Percentiles rank a stretch among this genome's conserved stretches.
These are phyloP conservation scores for Eilema griseolum DNA, from an alignment of 2,888 invertebrate genomes.

Conservation along the genomic window DNA sequence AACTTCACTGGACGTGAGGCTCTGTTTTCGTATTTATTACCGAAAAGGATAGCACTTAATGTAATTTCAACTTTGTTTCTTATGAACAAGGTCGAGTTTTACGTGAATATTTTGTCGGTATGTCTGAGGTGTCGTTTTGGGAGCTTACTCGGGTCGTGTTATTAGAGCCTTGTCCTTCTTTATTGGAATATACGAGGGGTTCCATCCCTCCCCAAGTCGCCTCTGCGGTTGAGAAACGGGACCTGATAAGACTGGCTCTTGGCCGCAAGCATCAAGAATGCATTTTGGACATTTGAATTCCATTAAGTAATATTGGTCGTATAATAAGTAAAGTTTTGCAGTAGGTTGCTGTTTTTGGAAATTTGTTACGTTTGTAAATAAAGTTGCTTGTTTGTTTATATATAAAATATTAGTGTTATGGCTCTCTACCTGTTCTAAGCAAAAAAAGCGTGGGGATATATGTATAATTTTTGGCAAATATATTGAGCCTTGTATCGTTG, in stretches of 20 bases:
- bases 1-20: slow-evolving; percentile 76
- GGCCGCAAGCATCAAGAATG: slow-evolving; percentile 26
- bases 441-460: no score
- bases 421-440: no score
- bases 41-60: slow-evolving; percentile 23
- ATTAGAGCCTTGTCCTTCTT: slow-evolving; percentile 81
- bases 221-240: slow-evolving; percentile 19
- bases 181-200: slow-evolving; percentile 79
- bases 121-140: slow-evolving; percentile 78
- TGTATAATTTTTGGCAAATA: no score
- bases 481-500: neutral
- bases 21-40: slow-evolving; percentile 76
- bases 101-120: slow-evolving; percentile 40
- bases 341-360: neutral
- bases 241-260: slow-evolving; percentile 21
- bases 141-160: slow-evolving; percentile 78
- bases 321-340: neutral
- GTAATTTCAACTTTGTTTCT: slow-evolving; percentile 44
- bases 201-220: slow-evolving; percentile 41
- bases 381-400: neutral
- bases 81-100: slow-evolving; percentile 55
- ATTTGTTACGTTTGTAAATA: neutral
- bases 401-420: no score
- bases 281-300: slow-evolving; percentile 20
- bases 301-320: slow-evolving; percentile 14